phyloP scores from a whole-genome alignment of 2,113 vertebrate species.

The Rhinichthys klamathensis region DNA sequence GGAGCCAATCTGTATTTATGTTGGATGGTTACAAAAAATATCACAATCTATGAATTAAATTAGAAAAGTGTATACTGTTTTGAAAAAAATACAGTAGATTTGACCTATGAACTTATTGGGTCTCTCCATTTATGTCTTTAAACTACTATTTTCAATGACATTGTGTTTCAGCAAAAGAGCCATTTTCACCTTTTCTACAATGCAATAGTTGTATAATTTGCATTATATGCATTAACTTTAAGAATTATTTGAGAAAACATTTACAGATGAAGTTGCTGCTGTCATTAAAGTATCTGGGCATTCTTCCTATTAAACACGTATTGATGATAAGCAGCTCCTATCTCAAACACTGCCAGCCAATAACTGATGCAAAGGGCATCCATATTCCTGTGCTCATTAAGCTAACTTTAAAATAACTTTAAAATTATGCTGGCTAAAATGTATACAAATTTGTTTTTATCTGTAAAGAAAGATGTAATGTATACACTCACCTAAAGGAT shows the following conservation, averaged over 20 bases:
- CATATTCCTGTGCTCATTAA: background rate
- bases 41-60: background rate
- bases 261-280: background rate
- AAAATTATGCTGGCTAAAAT: background rate
- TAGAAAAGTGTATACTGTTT: background rate
- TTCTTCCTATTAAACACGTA: background rate
- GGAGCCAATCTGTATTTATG: slow-evolving; percentile 16
- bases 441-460: background rate
- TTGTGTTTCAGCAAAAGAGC: background rate
- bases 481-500: too few relatives aligned
- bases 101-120: background rate
- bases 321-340: background rate
- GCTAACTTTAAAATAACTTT: background rate
- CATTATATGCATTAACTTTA: background rate
- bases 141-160: background rate
- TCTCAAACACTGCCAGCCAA: background rate
- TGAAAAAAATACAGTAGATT: background rate
- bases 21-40: background rate
- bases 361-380: background rate
- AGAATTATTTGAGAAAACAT: background rate
- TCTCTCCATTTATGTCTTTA: background rate
- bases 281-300: background rate
- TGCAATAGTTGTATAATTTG: background rate
- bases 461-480: background rate
- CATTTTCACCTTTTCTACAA: background rate